Evolutionary conservation across 2,888 invertebrate genomes (phyloP).

Genomic region (Lasioglossum morio): DNA sequence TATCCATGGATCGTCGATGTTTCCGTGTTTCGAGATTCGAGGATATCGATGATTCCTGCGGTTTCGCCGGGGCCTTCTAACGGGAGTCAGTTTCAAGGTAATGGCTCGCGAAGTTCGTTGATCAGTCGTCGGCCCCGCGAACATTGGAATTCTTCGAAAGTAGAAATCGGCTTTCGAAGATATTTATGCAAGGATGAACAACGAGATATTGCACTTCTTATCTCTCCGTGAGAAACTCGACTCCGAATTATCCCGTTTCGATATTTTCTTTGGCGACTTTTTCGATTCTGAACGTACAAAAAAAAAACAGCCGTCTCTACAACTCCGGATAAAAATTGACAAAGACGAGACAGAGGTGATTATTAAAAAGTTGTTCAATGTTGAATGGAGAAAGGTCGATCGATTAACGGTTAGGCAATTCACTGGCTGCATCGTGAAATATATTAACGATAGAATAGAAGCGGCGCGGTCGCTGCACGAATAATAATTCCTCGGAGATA

Average conservation of each 20-base stretch:
- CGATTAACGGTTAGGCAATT: neutral
- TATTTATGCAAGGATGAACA: neutral
- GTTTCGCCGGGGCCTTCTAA: neutral
- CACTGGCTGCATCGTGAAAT: neutral
- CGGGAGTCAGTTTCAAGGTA: neutral
- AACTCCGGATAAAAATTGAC: neutral
- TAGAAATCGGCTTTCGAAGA: neutral
- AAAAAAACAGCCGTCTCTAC: too few relatives aligned
- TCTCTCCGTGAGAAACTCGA: neutral
- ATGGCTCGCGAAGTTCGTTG: neutral
- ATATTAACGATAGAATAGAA: neutral
- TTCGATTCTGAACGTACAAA: neutral
- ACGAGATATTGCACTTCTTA: neutral
- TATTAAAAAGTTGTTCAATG: neutral
- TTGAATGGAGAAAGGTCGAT: neutral
- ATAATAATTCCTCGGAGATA: conserved; percentile 33
- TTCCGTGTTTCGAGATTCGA: neutral
- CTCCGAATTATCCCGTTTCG: neutral
- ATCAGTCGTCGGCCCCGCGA: neutral
- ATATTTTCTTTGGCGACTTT: neutral
- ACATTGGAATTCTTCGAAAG: neutral
- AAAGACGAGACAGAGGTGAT: neutral
- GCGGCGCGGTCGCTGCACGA: conserved; percentile 26
- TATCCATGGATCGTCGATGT: neutral
- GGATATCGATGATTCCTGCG: neutral